Evolutionary conservation across 2,113 vertebrate species (phyloP).

Genomic region (Marcusenius ussheri): DNA sequence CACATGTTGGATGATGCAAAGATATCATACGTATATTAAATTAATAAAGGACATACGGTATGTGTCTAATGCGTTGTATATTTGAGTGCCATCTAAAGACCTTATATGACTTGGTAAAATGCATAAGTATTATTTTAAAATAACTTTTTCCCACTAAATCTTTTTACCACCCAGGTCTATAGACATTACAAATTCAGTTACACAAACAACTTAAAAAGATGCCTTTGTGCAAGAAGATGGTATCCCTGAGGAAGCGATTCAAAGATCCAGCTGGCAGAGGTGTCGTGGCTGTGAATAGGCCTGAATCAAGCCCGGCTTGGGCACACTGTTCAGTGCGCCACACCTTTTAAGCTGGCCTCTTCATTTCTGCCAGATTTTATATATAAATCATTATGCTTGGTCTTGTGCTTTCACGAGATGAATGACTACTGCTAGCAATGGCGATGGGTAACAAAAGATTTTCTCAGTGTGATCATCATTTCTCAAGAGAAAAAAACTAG

Average conservation of each 20-base stretch:
- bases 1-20: too few relatives aligned
- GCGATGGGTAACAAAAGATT: background rate
- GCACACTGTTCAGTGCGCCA: background rate
- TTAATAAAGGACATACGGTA: too few relatives aligned
- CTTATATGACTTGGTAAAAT: background rate
- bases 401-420: background rate
- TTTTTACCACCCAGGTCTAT: background rate
- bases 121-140: background rate
- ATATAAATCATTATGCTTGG: background rate
- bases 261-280: background rate
- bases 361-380: background rate
- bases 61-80: too few relatives aligned
- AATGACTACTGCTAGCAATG: background rate
- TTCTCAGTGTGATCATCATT: background rate
- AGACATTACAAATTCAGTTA: background rate
- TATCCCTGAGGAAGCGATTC: background rate
- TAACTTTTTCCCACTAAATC: background rate
- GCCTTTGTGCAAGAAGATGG: background rate
- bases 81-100: too few relatives aligned
- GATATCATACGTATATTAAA: too few relatives aligned
- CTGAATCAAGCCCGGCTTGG: background rate
- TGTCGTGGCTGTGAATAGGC: background rate
- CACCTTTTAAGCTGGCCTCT: background rate
- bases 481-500: background rate
- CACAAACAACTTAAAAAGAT: background rate